These are phyloP conservation scores for Cygnus buccinator DNA, from an alignment of 2,113 vertebrate species.

Conservation along the genomic window DNA sequence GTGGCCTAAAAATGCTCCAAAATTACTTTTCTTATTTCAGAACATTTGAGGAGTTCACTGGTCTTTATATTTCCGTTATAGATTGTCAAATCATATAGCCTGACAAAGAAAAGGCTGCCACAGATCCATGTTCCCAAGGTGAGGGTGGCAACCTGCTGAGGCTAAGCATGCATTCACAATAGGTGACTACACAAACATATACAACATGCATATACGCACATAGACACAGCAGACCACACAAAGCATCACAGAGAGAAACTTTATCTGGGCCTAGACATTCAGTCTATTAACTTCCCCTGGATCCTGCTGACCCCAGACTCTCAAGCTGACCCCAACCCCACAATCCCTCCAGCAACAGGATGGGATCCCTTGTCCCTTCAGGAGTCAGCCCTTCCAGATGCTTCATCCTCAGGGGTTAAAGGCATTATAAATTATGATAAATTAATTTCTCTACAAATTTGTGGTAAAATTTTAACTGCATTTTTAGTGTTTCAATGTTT, in stretches of 20 bases:
- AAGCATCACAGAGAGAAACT: not conserved
- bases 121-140: accelerated
- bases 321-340: accelerated
- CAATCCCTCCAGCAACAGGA: accelerated
- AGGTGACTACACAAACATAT: too few species aligned
- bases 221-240: not conserved
- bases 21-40: not conserved
- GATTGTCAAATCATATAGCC: not conserved
- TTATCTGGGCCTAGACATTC: accelerated
- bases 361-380: not conserved
- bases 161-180: not conserved
- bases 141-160: not conserved
- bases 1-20: not conserved
- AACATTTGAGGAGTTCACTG: not conserved
- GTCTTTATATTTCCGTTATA: accelerated
- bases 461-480: not conserved
- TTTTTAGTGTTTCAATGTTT: not conserved
- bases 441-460: not conserved
- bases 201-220: not conserved
- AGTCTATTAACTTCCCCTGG: not conserved
- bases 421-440: too few species aligned
- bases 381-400: accelerated
- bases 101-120: not conserved
- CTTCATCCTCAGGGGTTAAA: not conserved
- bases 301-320: not conserved